A percentile compares a stretch with the other conserved stretches of the same genome.
Evolutionary conservation across 1,140 invertebrate genomes (phyloP).

Genomic region (Thaumatotibia leucotreta): DNA sequence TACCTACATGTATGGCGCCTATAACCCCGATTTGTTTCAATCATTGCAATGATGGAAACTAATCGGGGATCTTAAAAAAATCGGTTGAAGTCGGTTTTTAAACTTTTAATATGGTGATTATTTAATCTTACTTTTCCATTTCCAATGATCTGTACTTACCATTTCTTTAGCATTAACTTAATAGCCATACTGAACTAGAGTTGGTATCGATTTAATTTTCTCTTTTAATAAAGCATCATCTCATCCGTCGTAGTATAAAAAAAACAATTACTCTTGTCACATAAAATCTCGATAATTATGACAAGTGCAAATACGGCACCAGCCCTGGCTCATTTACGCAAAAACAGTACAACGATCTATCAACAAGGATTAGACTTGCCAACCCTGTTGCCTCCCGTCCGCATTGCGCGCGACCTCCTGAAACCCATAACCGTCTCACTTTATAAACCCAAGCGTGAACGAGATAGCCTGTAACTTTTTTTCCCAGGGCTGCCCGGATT

Average conservation of each 20-base stretch:
- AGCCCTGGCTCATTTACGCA: neutral
- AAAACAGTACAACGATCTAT: constrained; percentile 1
- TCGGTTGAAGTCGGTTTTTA: too few relatives aligned
- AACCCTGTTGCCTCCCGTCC: neutral
- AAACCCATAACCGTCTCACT: neutral
- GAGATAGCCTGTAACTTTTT: neutral
- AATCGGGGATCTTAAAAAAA: too few relatives aligned
- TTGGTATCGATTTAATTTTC: too few relatives aligned
- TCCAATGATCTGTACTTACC: too few relatives aligned
- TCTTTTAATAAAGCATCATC: neutral
- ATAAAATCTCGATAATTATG: constrained; percentile 8
- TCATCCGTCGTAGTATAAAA: neutral
- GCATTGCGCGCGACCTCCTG: neutral
- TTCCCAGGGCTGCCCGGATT: neutral
- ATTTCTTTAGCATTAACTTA: too few relatives aligned
- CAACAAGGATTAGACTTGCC: neutral
- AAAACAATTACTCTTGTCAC: neutral
- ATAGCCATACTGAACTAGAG: too few relatives aligned
- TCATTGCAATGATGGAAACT: too few relatives aligned
- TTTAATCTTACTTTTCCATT: too few relatives aligned
- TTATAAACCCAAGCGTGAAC: neutral
- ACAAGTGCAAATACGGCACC: neutral
- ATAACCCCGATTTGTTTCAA: too few relatives aligned
- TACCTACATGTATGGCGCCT: too few relatives aligned
- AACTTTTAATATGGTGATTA: too few relatives aligned